Conservation (phyloP, 2,797 vertebrate species). For the Cottoperca gobio region DNA sequence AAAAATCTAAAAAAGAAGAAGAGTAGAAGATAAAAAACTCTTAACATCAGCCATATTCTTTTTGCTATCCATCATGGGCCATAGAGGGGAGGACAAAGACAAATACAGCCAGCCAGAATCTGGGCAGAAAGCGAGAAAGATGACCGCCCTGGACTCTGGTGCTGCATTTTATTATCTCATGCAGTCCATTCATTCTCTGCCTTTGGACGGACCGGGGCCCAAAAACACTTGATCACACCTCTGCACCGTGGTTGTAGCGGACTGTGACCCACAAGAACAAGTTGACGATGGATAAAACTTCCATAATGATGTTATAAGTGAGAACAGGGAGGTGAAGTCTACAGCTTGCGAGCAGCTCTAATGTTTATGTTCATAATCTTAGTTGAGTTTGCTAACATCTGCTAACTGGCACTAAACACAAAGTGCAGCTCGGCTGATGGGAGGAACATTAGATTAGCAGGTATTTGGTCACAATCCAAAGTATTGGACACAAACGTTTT, state of each 20-base stretch:
- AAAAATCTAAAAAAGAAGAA: slow-evolving; percentile 33
- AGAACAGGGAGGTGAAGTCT: slow-evolving; percentile 1
- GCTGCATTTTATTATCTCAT: slow-evolving; percentile 77
- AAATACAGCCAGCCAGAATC: slow-evolving; percentile 71
- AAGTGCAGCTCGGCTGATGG: too few relatives aligned
- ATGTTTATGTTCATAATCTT: too few relatives aligned
- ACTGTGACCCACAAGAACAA: neutral
- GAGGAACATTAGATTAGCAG: neutral
- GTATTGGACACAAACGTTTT: neutral
- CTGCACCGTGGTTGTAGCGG: slow-evolving; percentile 5
- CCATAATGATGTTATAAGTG: slow-evolving; percentile 27
- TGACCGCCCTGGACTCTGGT: slow-evolving; percentile 67
- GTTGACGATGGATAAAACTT: slow-evolving; percentile 49
- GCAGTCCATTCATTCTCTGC: slow-evolving; percentile 66
- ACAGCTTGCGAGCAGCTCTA: neutral
- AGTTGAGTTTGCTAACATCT: neutral
- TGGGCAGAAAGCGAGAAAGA: slow-evolving; percentile 70
- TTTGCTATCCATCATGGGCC: slow-evolving; percentile 78
- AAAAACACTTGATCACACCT: slow-evolving; percentile 63
- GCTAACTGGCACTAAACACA: neutral
- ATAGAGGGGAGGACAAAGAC: slow-evolving; percentile 82
- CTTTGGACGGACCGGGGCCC: slow-evolving; percentile 40
- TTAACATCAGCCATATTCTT: slow-evolving; percentile 73
- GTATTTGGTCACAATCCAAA: neutral
- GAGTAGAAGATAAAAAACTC: slow-evolving; percentile 47